Percentiles rank a stretch among this genome's conserved stretches.
Conservation (phyloP, 2,797 vertebrate genomes). For the Labroides dimidiatus region DNA sequence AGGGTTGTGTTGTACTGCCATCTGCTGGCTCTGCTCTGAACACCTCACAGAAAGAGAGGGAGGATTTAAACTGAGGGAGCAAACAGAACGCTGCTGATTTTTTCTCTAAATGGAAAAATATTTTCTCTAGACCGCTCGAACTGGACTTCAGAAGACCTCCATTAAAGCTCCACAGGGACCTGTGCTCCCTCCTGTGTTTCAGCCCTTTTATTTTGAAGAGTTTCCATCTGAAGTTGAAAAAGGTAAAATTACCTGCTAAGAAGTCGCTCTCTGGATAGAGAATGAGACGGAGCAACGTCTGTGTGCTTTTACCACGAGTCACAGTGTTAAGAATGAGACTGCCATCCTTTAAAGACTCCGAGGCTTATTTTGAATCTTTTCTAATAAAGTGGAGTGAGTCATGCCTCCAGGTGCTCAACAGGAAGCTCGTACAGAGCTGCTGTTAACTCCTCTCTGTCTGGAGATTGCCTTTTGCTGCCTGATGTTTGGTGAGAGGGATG, state of each 20-base stretch:
- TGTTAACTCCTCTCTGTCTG: no score
- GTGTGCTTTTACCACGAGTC: background rate
- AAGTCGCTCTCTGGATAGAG: slow-evolving; percentile 1
- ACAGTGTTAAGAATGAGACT: background rate
- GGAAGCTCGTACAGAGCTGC: background rate
- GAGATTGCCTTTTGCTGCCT: no score
- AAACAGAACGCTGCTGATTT: background rate
- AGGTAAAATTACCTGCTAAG: slow-evolving; percentile 2
- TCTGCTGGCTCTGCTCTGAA: slow-evolving; percentile 50
- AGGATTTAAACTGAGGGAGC: no score
- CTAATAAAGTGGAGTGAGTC: background rate
- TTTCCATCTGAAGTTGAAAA: slow-evolving; percentile 26
- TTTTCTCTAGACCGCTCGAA: background rate
- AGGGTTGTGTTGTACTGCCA: slow-evolving; percentile 56
- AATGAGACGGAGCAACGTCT: background rate
- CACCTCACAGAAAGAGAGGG: background rate
- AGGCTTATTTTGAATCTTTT: background rate
- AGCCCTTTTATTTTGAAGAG: slow-evolving; percentile 5
- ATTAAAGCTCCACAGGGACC: background rate
- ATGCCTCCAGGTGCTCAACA: background rate
- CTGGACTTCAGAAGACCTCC: background rate
- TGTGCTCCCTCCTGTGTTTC: background rate
- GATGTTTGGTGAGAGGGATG: no score
- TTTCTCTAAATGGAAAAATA: slow-evolving; percentile 4
- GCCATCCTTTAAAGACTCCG: slow-evolving; percentile 1